Base-by-base conservation (phyloP, 1,140 invertebrate genomes). In the Dinothrombium tinctorium region DNA sequence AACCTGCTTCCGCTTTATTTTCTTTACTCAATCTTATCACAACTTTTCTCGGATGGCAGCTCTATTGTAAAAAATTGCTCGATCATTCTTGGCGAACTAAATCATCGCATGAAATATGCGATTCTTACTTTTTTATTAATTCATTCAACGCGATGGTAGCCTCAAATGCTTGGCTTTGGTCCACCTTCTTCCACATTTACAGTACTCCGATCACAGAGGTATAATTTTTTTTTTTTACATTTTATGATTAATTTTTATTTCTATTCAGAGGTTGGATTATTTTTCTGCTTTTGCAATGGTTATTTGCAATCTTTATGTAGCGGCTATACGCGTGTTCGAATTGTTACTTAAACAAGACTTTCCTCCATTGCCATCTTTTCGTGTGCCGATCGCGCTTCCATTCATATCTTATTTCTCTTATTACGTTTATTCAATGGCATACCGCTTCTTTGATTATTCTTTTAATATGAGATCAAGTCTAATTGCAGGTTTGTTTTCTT, bases 391-490 rank as follows among this genome's bases (percentile, higher is more conserved):
- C n/a, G n/a, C n/a, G n/a, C n/a, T n/a, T n/a, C 57, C 68, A 6
- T 69, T 78, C 47, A 24, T 74, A 2, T 58, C 63, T 3, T 73
- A 76, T 53, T 80, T 72, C 51, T 53, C 70, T 11, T 72, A 73
- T 44, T 86, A 95, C 59, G 68, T 76, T 29, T 64, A 69, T 26
- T 83, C 87, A 54, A 58, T 92, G 29, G 71, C 71, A 51, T 69
- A 69, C 35, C 71, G 75, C 22, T 61, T 64, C 47, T 83, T 95
- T 54, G 83, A 94, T 62, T 96, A 95, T 59, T 71, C 72, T 1
- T 90, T 89, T 53, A 94, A 96, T 57, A 90, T 95, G 79, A 69
- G 67, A 47, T 69, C 81, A 4, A 90, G 89, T 54, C 63, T 92
- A 43, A 49, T 68, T 31, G 68, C 81, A 45, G 86, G 83, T 86